Evolutionary conservation across 1,140 invertebrate genomes (phyloP), one percentile per base, ranked within the genome.

Genomic region (Drosophila subpulchrella): DNA sequence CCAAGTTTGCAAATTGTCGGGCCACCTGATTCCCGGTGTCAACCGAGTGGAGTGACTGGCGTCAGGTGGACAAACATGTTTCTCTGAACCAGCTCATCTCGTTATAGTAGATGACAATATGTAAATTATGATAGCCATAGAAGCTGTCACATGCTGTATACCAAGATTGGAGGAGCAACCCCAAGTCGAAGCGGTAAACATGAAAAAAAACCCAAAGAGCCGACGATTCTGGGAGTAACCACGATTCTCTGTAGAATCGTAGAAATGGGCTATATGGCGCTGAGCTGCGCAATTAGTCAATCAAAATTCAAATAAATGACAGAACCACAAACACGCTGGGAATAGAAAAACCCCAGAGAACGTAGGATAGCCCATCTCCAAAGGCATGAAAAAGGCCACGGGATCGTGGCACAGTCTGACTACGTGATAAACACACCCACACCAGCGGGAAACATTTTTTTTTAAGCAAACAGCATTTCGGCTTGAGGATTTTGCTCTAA

Each of bases 231-330:
- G 20, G 20, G 27, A 15, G 30, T 46, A 6, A 20, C 20, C 1
- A 60, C 44, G 42, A 47, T 39, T 68, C 66, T n/a, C 3, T 8
- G 32, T 39, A 39, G 41, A 32, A 47, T 66, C 8, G 17, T 17
- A 13, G 24, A 27, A 4, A 4, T 0, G 13, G 8, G 11, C 6
- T 13, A n/a, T 66, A 67, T 75, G 75, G 70, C 81, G 72, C 61
- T 66, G 75, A 38, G 83, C 75, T 88, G 83, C 67, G 83, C 83
- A 88, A 88, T 88, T 89, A 89, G 84, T 88, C 84, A 84, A 88
- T 88, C 80, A 89, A 89, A 89, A 89, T 71, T 88, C 84, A 88
- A 88, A 88, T 82, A 88, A 75, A 82, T 84, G 81, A 84, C 81
- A 61, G 57, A 74, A 62, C 38, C 51, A 48, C 47, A 56, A 47